phyloP scores from a whole-genome alignment of 2,797 vertebrate genomes.

The Pseudotriccus pelzelni region DNA sequence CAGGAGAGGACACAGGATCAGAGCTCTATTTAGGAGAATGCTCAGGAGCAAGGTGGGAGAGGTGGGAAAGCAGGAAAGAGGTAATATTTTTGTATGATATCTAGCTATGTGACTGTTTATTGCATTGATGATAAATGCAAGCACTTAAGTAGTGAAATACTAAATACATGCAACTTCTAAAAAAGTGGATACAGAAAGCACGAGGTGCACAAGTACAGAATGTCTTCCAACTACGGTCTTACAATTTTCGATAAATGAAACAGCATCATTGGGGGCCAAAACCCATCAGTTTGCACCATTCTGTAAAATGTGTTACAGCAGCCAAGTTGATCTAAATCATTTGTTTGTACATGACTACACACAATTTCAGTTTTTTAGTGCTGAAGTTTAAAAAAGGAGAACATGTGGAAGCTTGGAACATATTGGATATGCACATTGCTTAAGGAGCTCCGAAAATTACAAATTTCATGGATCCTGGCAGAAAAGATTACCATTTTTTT shows the following conservation, averaged over 20 bases:
- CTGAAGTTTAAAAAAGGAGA: not conserved
- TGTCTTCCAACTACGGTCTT: not conserved
- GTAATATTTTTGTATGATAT: not conserved
- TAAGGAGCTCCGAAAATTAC: not conserved
- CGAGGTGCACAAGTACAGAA: not conserved
- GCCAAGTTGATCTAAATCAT: not conserved
- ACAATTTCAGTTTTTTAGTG: not conserved
- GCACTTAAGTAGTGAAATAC: not conserved
- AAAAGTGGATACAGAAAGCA: fast-evolving
- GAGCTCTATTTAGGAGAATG: not conserved
- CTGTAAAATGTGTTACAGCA: not conserved
- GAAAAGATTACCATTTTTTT: not conserved
- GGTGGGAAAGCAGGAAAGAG: not conserved
- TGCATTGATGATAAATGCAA: not conserved
- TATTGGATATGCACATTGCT: not conserved
- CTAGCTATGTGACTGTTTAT: not conserved
- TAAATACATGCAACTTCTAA: not conserved
- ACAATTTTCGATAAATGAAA: not conserved
- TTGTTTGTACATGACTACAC: not conserved
- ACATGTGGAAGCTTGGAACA: not conserved
- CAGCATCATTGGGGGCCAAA: not conserved
- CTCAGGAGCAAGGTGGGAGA: not conserved
- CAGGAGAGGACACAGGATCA: not conserved
- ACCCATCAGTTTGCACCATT: not conserved
- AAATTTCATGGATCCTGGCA: not conserved